Evolutionary conservation across 30 jellyfish, hydroid and myxozoan genomes (phyloP), one percentile per base, ranked within the genome.

Genomic region (Aurelia sp.): DNA sequence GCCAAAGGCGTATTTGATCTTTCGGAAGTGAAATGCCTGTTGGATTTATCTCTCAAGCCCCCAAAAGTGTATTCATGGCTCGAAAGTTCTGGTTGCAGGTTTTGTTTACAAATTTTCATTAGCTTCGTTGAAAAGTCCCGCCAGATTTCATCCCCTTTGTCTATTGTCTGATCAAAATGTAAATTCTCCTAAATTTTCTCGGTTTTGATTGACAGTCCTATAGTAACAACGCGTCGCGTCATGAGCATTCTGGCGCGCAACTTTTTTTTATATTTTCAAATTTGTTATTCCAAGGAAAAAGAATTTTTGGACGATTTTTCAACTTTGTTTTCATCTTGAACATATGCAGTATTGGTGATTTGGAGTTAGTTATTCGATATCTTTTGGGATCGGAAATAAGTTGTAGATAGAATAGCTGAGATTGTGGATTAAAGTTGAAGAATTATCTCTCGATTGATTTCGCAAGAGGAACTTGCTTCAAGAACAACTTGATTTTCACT

Each of bases 201-300:
- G 22, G 27, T 81, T 76, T 67, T 90, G 98, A 94, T 82, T 88
- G 97, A 92, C 97, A 90, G 86, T 38, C 60, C 97, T 76, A 90
- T 81, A 83, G 97, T 89, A 90, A 90, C 97, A 90, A 82, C 89
- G 96, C 96, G 97, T 91, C 97, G 98, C 98, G 97, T 94, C 98
- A 92, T 88, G 74, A 91, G 89, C 79, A 74, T 82, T 90, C 88
- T 90, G 97, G 93, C 94, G 93, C 94, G 91, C 92, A 81, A 90
- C 92, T 93, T 84, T 90, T 74, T 82, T 90, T 81, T 30, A 41
- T 60, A n/a, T 76, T 89, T 88, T 81, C 84, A 89, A 80, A 80
- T 80, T 74, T 81, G 87, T 89, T 66, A 84, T 90, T 65, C 78
- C 78, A 67, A 94, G 47, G 24, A 81, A 82, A 78, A 81, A 79